Evolutionary conservation across 2,797 vertebrate genomes (phyloP), one percentile per base, ranked within the genome.

Genomic region (Enteromius afrohamiltoni): DNA sequence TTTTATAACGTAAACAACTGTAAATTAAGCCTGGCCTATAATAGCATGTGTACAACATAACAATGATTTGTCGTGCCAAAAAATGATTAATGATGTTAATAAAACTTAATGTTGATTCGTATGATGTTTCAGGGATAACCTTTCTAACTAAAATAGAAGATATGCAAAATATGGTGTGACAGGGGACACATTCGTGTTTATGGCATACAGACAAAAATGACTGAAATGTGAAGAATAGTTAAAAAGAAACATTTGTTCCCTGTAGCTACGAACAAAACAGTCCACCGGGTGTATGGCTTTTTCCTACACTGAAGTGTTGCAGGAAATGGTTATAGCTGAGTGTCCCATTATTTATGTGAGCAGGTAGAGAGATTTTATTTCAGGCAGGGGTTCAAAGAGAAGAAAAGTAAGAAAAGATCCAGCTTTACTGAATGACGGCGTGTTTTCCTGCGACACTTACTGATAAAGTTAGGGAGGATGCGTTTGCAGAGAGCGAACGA

Each of bases 271-370:
- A 42, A 14, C 49, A 69, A 45, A 80, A 9, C 17, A 42, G 17
- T 70, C n/a, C 34, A 64, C 53, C n/a, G 31, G 29, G 55, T 19
- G 51, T 13, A 42, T 42, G 40, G 40, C 2, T 42, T 65, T 75
- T 34, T 40, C 37, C 53, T 60, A 6, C 8, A 11, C 17, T 58
- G 34, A 80, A 60, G 53, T 64, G 42, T 75, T 65, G 42, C 21
- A 69, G 65, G 51, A 77, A 76, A 62, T 77, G 67, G 62, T 73
- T 31, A 64, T 64, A 21, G 31, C 76, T 79, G 51, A 85, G 55
- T 71, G 74, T 65, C 65, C 67, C 74, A 82, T 80, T 47, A 82
- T 76, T 75, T 55, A 82, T n/a, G 40, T 11, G 42, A 76, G 64
- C 65, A 31, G 29, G 51, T 49, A 47, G 53, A 64, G 69, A 70